Base-by-base conservation (phyloP, 2,797 vertebrate genomes). In the Monodelphis domestica region DNA sequence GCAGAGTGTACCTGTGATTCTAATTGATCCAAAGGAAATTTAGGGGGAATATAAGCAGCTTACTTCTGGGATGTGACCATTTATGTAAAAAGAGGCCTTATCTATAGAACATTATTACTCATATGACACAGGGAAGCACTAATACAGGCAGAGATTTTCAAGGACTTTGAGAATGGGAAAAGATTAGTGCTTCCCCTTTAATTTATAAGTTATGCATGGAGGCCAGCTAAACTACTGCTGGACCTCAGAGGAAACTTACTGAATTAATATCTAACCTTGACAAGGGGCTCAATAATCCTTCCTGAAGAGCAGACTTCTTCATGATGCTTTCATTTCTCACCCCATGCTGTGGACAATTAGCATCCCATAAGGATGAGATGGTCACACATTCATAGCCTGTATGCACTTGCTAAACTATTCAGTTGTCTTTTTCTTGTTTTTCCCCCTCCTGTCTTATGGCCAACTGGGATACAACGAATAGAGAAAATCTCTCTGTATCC, bases 21-120 rank as follows among this genome's bases (percentile, higher is more conserved):
- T 95, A 95, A 97, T 95, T 95, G 90, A 88, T 94, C 87, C 51
- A 88, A 94, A 94, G 45, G 63, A 96, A 95, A 95, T 96, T 94
- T 93, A 95, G 57, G 56, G 93, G 88, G 88, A 91, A 94, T 90
- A 95, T 96, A 94, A 96, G 91, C 55, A 96, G 33, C 87, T 96
- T 96, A 95, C 89, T 56, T 97, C 92, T 87, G 30, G 93, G 94
- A 93, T 24, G 63, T 15, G 3, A 97, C 94, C 6, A 57, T 1
- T 0, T 89, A 45, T 91, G 59, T 30, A 29, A 2, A 89, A 56
- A 93, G 89, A 53, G 94, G 6, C 78, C 12, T 59, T 96, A 38
- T 94, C 1, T 94, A 88, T 93, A 89, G 93, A 93, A 92, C 30
- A 95, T 87, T 90, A 87, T 94, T 91, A 84, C 84, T 97, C 70